Conservation (phyloP, 2,888 invertebrate genomes). For the Drosophila siamana region DNA sequence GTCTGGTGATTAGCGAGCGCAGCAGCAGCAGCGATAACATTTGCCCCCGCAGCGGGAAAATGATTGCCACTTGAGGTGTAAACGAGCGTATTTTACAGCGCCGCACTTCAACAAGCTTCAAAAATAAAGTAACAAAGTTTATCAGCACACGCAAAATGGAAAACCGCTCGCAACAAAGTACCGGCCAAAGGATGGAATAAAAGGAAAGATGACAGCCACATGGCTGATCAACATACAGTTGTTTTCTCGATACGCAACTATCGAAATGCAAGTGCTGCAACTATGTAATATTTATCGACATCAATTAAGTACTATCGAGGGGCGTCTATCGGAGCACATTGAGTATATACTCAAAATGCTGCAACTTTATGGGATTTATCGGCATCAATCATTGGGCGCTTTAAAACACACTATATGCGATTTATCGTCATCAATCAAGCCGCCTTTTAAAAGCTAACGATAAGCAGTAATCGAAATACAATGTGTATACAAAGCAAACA, state of each 20-base stretch:
- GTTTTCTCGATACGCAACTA: background rate
- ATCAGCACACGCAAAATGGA: constrained; percentile 40
- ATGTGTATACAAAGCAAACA: background rate
- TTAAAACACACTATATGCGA: background rate
- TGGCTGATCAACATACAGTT: constrained; percentile 2
- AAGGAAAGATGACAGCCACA: background rate
- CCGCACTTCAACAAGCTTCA: constrained; percentile 49
- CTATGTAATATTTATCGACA: background rate
- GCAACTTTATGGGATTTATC: background rate
- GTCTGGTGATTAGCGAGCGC: constrained; percentile 59
- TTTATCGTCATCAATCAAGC: background rate
- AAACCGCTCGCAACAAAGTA: constrained; percentile 28
- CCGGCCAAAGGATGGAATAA: background rate
- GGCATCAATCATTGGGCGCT: background rate
- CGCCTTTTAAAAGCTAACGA: background rate
- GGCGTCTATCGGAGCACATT: background rate
- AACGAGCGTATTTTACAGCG: constrained; percentile 77
- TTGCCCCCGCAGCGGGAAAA: constrained; percentile 26
- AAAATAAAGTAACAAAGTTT: constrained; percentile 48
- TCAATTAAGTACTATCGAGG: background rate
- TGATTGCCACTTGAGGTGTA: constrained; percentile 76
- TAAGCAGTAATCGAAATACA: background rate
- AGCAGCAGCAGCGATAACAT: constrained; percentile 45
- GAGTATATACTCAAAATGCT: background rate
- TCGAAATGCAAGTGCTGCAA: background rate